Evolutionary conservation across 2,888 invertebrate genomes (phyloP).

Genomic region (Allophyes oxyacanthae): DNA sequence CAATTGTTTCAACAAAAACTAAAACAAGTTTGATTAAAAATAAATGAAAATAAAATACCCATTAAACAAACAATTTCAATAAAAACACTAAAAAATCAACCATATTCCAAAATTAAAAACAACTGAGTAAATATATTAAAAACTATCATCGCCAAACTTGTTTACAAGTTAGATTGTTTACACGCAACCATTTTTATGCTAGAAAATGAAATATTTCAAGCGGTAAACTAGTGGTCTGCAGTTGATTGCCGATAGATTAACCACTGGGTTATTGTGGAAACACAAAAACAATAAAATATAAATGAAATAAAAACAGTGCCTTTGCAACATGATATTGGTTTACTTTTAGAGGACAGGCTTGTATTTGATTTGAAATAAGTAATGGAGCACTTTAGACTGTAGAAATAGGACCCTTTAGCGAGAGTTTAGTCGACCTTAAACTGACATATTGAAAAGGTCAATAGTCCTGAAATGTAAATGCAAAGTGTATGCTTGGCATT

Average conservation of each 20-base stretch:
- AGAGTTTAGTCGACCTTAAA: background rate
- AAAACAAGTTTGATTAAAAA: background rate
- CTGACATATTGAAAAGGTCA: background rate
- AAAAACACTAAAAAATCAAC: background rate
- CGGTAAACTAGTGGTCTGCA: slow-evolving; percentile 27
- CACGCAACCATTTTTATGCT: slow-evolving; percentile 23
- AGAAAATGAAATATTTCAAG: slow-evolving; percentile 15
- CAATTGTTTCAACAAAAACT: background rate
- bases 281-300: slow-evolving; percentile 12
- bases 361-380: slow-evolving; percentile 6
- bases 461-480: background rate
- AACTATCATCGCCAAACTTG: slow-evolving; percentile 7
- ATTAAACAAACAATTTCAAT: background rate
- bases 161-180: slow-evolving; percentile 15
- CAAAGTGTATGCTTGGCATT: too few species aligned
- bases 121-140: slow-evolving; percentile 3
- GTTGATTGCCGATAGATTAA: slow-evolving; percentile 40
- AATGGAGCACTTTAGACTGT: slow-evolving; percentile 5
- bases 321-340: slow-evolving; percentile 17
- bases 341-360: slow-evolving; percentile 6
- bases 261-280: slow-evolving; percentile 14
- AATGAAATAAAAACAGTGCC: slow-evolving; percentile 1
- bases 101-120: background rate
- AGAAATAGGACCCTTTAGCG: background rate
- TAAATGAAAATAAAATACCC: background rate